phyloP scores from a whole-genome alignment of 2,888 invertebrate species.

The Schizaphis graminum region DNA sequence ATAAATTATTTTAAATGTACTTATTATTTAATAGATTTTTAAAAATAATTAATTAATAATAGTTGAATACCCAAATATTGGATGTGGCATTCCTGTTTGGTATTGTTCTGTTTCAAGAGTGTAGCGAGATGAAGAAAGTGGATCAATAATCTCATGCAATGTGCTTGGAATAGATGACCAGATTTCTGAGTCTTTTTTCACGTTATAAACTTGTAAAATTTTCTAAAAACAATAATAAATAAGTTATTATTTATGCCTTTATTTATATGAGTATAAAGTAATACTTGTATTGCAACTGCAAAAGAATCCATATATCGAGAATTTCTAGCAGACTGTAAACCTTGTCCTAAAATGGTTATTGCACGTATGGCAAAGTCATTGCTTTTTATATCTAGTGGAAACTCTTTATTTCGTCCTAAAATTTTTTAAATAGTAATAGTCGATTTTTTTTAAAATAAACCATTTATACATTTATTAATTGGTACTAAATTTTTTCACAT shows the following conservation, averaged over 20 bases:
- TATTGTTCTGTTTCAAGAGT: conserved; percentile 69
- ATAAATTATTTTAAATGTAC: conserved; percentile 13
- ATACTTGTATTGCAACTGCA: conserved; percentile 79
- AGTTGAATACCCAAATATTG: conserved; percentile 71
- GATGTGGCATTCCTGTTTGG: conserved; percentile 70
- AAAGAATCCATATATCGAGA: conserved; percentile 84
- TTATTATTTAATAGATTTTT: background rate
- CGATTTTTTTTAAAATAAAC: background rate
- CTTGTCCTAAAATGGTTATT: conserved; percentile 79
- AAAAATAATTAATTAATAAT: conserved; percentile 19
- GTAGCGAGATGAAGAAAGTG: conserved; percentile 79
- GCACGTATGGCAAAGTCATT: conserved; percentile 78
- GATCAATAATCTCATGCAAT: conserved; percentile 83
- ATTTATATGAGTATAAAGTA: background rate
- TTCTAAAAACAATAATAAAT: conserved; percentile 49
- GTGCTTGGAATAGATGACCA: conserved; percentile 81
- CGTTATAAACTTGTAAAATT: conserved; percentile 63
- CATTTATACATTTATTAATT: background rate
- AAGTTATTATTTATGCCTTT: background rate
- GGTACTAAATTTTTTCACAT: background rate
- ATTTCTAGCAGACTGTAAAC: conserved; percentile 83
- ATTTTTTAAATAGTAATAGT: conserved; percentile 9
- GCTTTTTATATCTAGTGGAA: conserved; percentile 67
- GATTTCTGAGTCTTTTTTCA: conserved; percentile 58
- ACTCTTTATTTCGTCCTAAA: conserved; percentile 67